Evolutionary conservation across 2,113 vertebrate species (phyloP), one percentile per base, ranked within the genome.

Genomic region (Saguinus midas): DNA sequence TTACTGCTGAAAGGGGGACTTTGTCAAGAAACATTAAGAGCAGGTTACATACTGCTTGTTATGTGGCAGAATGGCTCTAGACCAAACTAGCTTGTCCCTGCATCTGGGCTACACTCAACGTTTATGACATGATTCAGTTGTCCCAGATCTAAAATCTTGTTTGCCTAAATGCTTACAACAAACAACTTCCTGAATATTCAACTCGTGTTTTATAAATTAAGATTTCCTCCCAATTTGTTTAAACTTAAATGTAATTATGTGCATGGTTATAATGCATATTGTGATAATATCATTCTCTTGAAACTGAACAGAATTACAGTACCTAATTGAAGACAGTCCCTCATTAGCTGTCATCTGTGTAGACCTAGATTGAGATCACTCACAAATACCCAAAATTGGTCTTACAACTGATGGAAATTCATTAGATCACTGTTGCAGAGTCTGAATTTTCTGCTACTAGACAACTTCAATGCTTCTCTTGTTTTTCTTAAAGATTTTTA

Each of bases 51-150:
- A 37, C 8, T 20, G 16, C 3, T 7, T 29, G 5, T 20, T 0
- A 1, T 0, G 16, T 5, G 50, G 29, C 8, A 21, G 2, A 4
- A 8, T 0, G 7, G 11, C n/a, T 13, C 3, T 0, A 1, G 0
- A 3, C 9, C 27, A 45, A 64, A 3, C 48, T 9, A 4, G 17
- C 3, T 18, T 35, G 8, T 35, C 40, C 18, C 1, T 5, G 3
- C 3, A 3, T 25, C 55, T 25, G 0, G 27, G 35, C 17, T 16
- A 0, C 3, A 0, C 16, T 10, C 25, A 14, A 0, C 6, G 1
- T 12, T 27, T 11, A 43, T 40, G 25, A 8, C 8, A 0, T 5
- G 20, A 1, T 12, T 90, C 21, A 1, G 9, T 0, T 40, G 8
- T 37, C 8, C 4, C 23, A 27, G 29, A 58, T 6, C n/a, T n/a